Evolutionary conservation across 2,113 vertebrate species (phyloP).

Genomic region (Notothenia coriiceps): DNA sequence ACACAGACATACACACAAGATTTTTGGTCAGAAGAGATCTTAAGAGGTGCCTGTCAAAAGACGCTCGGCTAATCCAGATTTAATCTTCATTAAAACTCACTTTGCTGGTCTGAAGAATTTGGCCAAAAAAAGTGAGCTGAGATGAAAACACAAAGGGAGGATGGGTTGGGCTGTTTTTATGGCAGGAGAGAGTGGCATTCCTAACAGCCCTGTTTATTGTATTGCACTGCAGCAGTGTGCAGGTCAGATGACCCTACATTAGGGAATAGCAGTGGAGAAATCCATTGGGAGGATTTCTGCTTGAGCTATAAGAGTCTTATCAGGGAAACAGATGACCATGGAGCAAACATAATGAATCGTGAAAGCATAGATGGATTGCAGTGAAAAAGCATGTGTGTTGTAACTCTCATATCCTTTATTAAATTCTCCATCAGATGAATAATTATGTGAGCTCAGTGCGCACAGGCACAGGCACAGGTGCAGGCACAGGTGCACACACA

Average conservation of each 20-base stretch:
- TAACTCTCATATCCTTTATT: conserved; percentile 14
- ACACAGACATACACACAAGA: too few relatives aligned
- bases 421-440: neutral
- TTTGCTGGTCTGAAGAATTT: neutral
- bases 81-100: conserved; percentile 29
- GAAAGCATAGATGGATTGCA: conserved; percentile 23
- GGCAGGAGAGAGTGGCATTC: conserved; percentile 13
- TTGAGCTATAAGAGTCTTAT: conserved; percentile 47
- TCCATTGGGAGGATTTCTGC: conserved; percentile 47
- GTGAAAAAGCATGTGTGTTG: conserved; percentile 21
- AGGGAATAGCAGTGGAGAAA: conserved; percentile 33
- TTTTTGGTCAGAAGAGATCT: conserved; percentile 17
- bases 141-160: neutral
- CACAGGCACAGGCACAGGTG: too few relatives aligned
- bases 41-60: conserved; percentile 33
- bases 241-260: conserved; percentile 31
- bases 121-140: neutral
- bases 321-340: conserved; percentile 46
- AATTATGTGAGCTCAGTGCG: neutral
- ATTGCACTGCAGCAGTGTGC: neutral
- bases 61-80: conserved; percentile 6
- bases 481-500: too few relatives aligned
- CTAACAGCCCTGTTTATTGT: conserved; percentile 6
- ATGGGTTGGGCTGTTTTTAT: conserved; percentile 11
- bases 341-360: conserved; percentile 45